These are phyloP conservation scores for Palythoa caribaeorum DNA, from an alignment of 92 coral and sea anemone species.

Conservation along the genomic window DNA sequence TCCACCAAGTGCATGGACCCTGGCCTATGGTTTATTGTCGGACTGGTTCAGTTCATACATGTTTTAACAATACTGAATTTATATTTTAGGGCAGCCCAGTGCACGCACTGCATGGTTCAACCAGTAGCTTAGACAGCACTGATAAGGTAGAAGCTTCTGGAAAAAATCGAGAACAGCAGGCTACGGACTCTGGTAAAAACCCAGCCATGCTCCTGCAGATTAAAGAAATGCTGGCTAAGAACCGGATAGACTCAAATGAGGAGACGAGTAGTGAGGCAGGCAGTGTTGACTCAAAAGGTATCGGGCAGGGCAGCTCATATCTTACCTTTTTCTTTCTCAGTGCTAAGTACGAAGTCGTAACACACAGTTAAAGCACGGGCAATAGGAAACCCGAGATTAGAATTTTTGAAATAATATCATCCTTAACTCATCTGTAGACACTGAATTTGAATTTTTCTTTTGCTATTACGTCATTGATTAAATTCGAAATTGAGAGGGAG, in stretches of 20 bases:
- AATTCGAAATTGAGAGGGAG: too few species aligned
- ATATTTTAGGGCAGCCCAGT: neutral
- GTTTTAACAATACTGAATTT: neutral
- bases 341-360: too few species aligned
- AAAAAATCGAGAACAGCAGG: neutral
- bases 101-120: slow-evolving; percentile 74
- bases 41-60: neutral
- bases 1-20: too few species aligned
- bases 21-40: too few species aligned
- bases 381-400: too few species aligned
- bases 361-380: too few species aligned
- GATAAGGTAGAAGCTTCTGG: neutral
- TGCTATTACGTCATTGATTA: too few species aligned
- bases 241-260: slow-evolving; percentile 1
- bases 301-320: too few species aligned
- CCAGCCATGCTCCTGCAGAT: slow-evolving; percentile 14
- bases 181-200: slow-evolving; percentile 1
- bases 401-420: too few species aligned
- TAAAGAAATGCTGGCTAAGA: slow-evolving; percentile 18
- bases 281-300: slow-evolving; percentile 18
- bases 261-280: neutral
- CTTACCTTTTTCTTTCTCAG: too few species aligned
- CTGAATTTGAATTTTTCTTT: too few species aligned
- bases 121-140: slow-evolving; percentile 66
- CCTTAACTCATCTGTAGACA: too few species aligned